Evolutionary conservation across 30 jellyfish, hydroid and myxozoan genomes (phyloP).

Genomic region (Cassiopea andromeda): DNA sequence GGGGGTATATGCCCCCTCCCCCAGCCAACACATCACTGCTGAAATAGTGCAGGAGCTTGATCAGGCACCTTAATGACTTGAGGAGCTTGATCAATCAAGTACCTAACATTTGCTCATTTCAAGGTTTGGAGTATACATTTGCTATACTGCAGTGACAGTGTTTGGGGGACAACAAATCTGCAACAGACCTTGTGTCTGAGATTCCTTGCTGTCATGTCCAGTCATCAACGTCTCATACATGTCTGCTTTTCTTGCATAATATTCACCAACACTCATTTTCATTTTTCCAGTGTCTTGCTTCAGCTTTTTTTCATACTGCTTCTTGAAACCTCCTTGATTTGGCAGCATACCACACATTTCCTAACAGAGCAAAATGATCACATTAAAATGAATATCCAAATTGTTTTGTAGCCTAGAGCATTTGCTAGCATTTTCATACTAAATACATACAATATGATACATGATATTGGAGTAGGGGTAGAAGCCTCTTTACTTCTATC

Average conservation of each 20-base stretch:
- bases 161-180: not conserved
- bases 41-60: no score
- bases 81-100: no score
- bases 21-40: no score
- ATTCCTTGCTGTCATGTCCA: constrained; percentile 88
- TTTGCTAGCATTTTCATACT: not conserved
- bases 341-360: constrained; percentile 89
- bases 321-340: constrained; percentile 68
- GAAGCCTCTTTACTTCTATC: no score
- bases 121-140: no score
- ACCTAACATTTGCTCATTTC: no score
- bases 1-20: no score
- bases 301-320: constrained; percentile 76
- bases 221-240: constrained; percentile 81
- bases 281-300: constrained; percentile 81
- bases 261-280: constrained; percentile 85
- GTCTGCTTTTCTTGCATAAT: constrained; percentile 85
- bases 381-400: not conserved
- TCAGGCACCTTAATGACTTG: no score
- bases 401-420: not conserved
- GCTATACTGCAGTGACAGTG: no score
- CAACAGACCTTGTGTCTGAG: constrained; percentile 86
- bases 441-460: not conserved
- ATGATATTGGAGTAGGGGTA: not conserved
- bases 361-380: constrained; percentile 21